Percentiles rank a stretch among this genome's conserved stretches.
Conservation (phyloP, 2,888 invertebrate genomes). For the Dimorphilus gyrociliatus region DNA sequence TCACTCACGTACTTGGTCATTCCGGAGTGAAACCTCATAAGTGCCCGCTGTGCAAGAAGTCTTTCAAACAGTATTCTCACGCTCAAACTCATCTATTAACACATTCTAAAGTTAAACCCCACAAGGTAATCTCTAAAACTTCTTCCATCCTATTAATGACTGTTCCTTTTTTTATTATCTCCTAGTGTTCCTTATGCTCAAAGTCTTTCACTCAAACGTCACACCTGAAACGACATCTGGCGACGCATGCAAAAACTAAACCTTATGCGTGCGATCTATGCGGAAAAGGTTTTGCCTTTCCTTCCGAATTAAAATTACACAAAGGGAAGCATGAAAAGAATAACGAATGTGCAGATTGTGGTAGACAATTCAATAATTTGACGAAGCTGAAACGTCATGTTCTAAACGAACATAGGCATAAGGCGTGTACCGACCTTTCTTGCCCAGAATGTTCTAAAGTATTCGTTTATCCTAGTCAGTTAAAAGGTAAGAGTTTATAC, state of each 20-base stretch:
- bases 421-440: constrained; percentile 15
- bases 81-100: constrained; percentile 35
- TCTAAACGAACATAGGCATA: constrained; percentile 14
- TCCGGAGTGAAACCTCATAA: constrained; percentile 32
- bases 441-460: constrained; percentile 21
- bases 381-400: constrained; percentile 19
- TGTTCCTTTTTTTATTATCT: too few relatives aligned
- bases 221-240: constrained; percentile 33
- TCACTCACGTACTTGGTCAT: constrained; percentile 33
- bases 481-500: too few relatives aligned
- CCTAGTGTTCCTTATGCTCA: too few relatives aligned
- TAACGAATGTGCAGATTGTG: constrained; percentile 21
- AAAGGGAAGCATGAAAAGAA: constrained; percentile 18
- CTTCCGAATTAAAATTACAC: constrained; percentile 27
- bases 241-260: constrained; percentile 25
- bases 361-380: constrained; percentile 15
- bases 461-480: constrained; percentile 36
- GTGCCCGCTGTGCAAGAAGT: constrained; percentile 34
- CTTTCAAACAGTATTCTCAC: constrained; percentile 35
- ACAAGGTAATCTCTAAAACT: too few relatives aligned
- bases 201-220: constrained; percentile 9
- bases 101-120: constrained; percentile 32
- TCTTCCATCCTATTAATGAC: too few relatives aligned
- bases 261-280: constrained; percentile 29
- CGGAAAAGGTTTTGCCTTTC: constrained; percentile 26